Conservation (phyloP, 2,113 vertebrate genomes). For the Oreochromis aureus region DNA sequence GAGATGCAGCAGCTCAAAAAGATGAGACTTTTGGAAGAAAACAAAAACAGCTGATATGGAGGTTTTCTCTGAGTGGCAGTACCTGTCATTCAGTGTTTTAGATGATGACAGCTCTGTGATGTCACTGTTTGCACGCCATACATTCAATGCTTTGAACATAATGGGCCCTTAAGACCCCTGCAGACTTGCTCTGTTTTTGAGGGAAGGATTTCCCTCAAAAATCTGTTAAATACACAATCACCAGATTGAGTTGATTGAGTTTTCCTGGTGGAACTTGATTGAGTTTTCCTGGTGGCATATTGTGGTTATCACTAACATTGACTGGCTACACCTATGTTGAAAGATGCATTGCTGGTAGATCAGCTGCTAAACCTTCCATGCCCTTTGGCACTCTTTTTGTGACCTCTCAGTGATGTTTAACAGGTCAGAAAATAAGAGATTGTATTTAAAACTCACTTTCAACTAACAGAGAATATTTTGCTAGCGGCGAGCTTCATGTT, state of each 20-base stretch:
- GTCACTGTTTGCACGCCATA: no score
- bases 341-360: background rate
- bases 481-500: background rate
- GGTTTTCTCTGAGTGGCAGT: background rate
- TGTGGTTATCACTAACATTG: background rate
- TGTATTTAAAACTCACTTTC: background rate
- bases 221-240: no score
- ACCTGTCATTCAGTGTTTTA: background rate
- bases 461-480: background rate
- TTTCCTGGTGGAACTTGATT: no score
- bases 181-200: no score
- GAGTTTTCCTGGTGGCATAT: background rate
- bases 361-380: background rate
- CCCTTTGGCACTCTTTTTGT: background rate
- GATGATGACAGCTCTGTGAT: no score
- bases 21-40: background rate
- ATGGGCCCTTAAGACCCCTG: no score
- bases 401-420: background rate
- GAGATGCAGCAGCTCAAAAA: background rate
- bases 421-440: background rate
- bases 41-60: background rate
- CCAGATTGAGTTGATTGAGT: no score
- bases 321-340: background rate
- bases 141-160: no score
- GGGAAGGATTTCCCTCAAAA: no score